A percentile compares a stretch with the other conserved stretches of the same genome.
Evolutionary conservation across 1,140 invertebrate species (phyloP).

Genomic region (Drosophila bifasciata): DNA sequence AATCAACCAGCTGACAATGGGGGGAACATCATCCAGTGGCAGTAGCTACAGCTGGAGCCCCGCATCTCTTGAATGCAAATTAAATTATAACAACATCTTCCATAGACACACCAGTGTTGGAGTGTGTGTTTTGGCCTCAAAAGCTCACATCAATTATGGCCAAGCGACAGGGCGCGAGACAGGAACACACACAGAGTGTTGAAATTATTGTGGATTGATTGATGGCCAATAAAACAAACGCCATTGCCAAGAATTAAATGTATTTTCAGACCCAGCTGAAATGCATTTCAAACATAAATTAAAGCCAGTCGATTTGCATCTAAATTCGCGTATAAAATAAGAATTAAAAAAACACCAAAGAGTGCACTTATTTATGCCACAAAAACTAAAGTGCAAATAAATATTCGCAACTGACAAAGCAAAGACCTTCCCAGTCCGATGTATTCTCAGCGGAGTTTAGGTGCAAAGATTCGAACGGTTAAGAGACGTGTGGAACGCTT

Average conservation of each 20-base stretch:
- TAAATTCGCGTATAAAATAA: too few relatives aligned
- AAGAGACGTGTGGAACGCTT: constrained; percentile 31
- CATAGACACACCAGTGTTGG: constrained; percentile 6
- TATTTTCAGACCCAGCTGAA: too few relatives aligned
- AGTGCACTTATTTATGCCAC: too few relatives aligned
- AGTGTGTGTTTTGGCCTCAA: constrained; percentile 33
- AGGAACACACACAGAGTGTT: constrained; percentile 14
- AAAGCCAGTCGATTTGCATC: too few relatives aligned
- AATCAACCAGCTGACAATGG: not conserved
- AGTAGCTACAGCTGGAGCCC: constrained; percentile 17
- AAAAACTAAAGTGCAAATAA: too few relatives aligned
- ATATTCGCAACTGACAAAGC: too few relatives aligned
- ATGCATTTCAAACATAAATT: too few relatives aligned
- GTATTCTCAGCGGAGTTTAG: constrained; percentile 49
- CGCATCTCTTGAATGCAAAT: constrained; percentile 46
- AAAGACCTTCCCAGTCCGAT: not conserved
- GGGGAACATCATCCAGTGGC: constrained; percentile 14
- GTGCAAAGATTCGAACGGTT: constrained; percentile 60
- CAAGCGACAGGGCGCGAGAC: constrained; percentile 44
- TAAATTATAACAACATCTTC: constrained; percentile 52
- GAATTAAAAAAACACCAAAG: too few relatives aligned
- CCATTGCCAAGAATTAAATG: too few relatives aligned
- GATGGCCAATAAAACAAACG: not conserved
- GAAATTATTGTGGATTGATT: constrained; percentile 3
- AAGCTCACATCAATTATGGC: constrained; percentile 48